Evolutionary conservation across 2,113 vertebrate genomes (phyloP).

Genomic region (Mesocricetus auratus): DNA sequence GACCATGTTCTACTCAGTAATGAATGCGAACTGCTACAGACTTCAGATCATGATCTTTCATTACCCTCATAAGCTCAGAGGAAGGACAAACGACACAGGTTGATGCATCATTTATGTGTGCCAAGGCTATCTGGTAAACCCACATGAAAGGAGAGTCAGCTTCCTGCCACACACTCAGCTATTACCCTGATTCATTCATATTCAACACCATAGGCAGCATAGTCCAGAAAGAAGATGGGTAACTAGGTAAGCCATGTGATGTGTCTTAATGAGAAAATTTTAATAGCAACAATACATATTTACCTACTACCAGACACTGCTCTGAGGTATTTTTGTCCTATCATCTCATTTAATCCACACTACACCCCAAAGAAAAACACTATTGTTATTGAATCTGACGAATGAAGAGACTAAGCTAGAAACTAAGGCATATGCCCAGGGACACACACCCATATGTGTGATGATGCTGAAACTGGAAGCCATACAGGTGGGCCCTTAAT

Average conservation of each 20-base stretch:
- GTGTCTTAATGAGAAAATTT: background rate
- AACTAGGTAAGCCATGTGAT: background rate
- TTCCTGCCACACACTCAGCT: background rate
- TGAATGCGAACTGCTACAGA: background rate
- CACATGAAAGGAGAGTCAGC: background rate
- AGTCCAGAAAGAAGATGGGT: background rate
- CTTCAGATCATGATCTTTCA: background rate
- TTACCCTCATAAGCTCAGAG: background rate
- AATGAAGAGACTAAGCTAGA: background rate
- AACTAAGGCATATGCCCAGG: background rate
- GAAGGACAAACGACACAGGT: background rate
- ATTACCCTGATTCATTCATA: background rate
- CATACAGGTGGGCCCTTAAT: background rate
- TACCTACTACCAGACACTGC: background rate
- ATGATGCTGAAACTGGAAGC: background rate
- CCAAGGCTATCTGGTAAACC: background rate
- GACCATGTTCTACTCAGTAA: background rate
- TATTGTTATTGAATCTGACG: background rate
- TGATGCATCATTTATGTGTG: background rate
- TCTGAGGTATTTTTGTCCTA: background rate
- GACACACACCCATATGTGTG: background rate
- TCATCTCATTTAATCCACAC: background rate
- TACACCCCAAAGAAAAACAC: background rate
- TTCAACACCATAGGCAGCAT: background rate
- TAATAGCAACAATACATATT: background rate